Percentiles rank a stretch among this genome's conserved stretches.
Evolutionary conservation across 2,888 invertebrate genomes (phyloP).

Genomic region (Horisme vitalbata): DNA sequence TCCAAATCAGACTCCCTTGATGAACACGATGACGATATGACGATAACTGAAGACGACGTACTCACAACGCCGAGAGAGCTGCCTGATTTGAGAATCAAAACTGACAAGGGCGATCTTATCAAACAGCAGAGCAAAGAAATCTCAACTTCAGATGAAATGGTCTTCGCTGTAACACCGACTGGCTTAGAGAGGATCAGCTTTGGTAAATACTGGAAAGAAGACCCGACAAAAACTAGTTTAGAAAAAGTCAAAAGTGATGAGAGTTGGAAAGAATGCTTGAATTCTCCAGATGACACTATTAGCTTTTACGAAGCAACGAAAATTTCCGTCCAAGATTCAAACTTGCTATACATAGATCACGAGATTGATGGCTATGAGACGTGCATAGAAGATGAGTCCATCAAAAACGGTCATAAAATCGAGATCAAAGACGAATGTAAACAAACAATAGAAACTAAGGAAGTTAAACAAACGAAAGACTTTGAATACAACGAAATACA

Average conservation of each 20-base stretch:
- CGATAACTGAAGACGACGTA: slow-evolving; percentile 75
- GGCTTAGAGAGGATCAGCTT: slow-evolving; percentile 78
- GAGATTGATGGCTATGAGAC: slow-evolving; percentile 84
- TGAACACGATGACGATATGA: slow-evolving; percentile 75
- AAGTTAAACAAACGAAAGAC: slow-evolving; percentile 46
- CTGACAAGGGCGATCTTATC: slow-evolving; percentile 55
- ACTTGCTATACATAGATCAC: slow-evolving; percentile 74
- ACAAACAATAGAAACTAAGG: slow-evolving; percentile 8
- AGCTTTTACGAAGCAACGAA: slow-evolving; percentile 60
- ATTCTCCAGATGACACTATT: slow-evolving; percentile 58
- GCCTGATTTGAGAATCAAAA: slow-evolving; percentile 60
- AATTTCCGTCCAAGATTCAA: slow-evolving; percentile 68
- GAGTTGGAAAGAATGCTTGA: slow-evolving; percentile 72
- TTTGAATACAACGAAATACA: slow-evolving; percentile 61
- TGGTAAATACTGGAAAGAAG: slow-evolving; percentile 77
- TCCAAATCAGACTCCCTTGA: slow-evolving; percentile 75
- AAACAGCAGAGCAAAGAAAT: slow-evolving; percentile 78
- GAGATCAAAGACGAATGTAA: slow-evolving; percentile 63
- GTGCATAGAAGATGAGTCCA: slow-evolving; percentile 83
- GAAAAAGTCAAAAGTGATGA: slow-evolving; percentile 69
- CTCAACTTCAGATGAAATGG: slow-evolving; percentile 80
- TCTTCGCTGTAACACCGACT: slow-evolving; percentile 78
- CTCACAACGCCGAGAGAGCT: slow-evolving; percentile 66
- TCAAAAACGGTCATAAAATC: slow-evolving; percentile 70
- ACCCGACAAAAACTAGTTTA: slow-evolving; percentile 46